phyloP scores from a whole-genome alignment of 2,888 invertebrate genomes.

The Tromatobia lineatoria region DNA sequence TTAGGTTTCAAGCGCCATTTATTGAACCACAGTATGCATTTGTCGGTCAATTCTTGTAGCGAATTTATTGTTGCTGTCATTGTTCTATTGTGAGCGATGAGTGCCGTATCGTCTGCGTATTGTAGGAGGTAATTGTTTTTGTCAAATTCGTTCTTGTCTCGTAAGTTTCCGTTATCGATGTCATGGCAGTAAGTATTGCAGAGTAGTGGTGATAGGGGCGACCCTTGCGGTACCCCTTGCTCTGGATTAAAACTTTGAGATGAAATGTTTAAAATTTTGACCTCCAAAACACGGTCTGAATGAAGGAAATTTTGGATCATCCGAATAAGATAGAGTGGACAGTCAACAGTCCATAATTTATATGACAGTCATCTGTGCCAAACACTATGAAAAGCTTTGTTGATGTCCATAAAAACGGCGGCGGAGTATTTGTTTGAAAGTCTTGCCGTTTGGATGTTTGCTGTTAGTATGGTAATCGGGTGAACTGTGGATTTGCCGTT shows the following conservation, averaged over 20 bases:
- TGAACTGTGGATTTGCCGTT: constrained; percentile 35
- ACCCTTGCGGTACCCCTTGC: too few species aligned
- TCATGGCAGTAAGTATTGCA: constrained; percentile 56
- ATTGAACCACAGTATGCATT: neutral
- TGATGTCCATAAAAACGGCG: constrained; percentile 70
- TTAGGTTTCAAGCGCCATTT: too few species aligned
- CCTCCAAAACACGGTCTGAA: neutral
- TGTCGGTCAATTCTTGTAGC: neutral
- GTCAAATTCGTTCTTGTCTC: neutral
- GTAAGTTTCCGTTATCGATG: constrained; percentile 32
- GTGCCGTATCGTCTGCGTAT: too few species aligned
- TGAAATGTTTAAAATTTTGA: neutral
- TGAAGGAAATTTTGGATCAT: constrained; percentile 13
- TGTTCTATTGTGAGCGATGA: constrained; percentile 15
- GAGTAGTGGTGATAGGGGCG: constrained; percentile 44
- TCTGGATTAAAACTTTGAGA: constrained; percentile 32
- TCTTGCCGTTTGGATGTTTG: constrained; percentile 45
- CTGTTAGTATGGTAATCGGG: constrained; percentile 30
- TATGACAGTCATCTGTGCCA: constrained; percentile 68
- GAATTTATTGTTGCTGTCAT: constrained; percentile 14
- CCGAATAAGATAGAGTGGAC: constrained; percentile 19
- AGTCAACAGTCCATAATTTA: constrained; percentile 57
- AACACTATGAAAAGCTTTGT: constrained; percentile 72
- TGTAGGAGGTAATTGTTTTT: constrained; percentile 30
- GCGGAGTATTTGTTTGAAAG: constrained; percentile 50